Percentiles rank a stretch among this genome's conserved stretches.
Evolutionary conservation across 2,113 vertebrate species (phyloP).

Genomic region (Heterotis niloticus): DNA sequence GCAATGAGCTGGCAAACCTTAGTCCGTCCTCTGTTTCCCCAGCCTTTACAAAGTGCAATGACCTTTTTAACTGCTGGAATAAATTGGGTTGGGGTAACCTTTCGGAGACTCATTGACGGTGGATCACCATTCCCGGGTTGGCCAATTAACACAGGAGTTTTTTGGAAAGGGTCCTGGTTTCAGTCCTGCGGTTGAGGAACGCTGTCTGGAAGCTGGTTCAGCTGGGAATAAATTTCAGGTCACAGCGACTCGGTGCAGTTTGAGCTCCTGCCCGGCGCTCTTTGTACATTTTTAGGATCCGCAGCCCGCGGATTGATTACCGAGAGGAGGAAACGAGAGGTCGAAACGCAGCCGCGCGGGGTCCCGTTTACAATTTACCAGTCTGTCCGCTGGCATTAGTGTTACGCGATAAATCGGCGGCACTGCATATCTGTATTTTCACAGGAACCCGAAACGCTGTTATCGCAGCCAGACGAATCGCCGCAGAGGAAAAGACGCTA

Average conservation of each 20-base stretch:
- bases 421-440: conserved; percentile 19
- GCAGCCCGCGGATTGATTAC: conserved; percentile 21
- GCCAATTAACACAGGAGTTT: conserved; percentile 59
- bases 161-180: conserved; percentile 44
- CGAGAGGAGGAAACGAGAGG: conserved; percentile 14
- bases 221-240: conserved; percentile 58
- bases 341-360: background rate
- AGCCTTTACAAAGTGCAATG: conserved; percentile 58
- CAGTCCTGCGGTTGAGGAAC: conserved; percentile 44
- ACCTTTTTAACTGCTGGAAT: conserved; percentile 71
- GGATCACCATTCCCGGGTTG: conserved; percentile 55
- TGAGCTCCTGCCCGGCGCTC: conserved; percentile 37
- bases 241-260: conserved; percentile 47
- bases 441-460: background rate
- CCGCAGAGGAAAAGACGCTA: background rate
- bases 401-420: conserved; percentile 9
- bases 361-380: background rate
- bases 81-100: conserved; percentile 70
- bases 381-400: conserved; percentile 9
- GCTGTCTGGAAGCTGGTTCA: conserved; percentile 37
- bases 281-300: conserved; percentile 31
- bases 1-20: conserved; percentile 55
- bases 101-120: conserved; percentile 55
- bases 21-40: conserved; percentile 49
- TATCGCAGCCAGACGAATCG: conserved; percentile 19